Percentiles rank a stretch among this genome's conserved stretches.
These are phyloP conservation scores for Heliconius congener DNA, from an alignment of 1,140 invertebrate genomes.

Conservation along the genomic window DNA sequence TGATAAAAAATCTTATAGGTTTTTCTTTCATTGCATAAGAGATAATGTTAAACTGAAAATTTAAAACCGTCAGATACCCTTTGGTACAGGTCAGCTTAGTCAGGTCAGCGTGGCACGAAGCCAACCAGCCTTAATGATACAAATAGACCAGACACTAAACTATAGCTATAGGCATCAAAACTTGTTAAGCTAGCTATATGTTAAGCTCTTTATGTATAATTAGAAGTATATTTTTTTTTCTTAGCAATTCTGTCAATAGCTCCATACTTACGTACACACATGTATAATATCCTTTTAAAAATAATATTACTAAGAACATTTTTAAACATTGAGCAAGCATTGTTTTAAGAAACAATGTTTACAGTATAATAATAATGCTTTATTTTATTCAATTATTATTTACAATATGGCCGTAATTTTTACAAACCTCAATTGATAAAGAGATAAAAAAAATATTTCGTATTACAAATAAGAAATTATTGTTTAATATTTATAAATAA, in stretches of 20 bases:
- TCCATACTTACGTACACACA: background rate
- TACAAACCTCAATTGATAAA: too few species aligned
- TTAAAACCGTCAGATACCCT: background rate
- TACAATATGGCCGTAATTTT: too few species aligned
- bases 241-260: background rate
- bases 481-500: too few species aligned
- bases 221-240: background rate
- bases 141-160: background rate
- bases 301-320: too few species aligned
- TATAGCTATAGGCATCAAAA: background rate
- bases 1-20: background rate
- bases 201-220: background rate
- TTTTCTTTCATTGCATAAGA: background rate
- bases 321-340: too few species aligned
- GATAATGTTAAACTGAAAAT: background rate
- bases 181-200: background rate
- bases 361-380: too few species aligned
- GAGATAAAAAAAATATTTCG: too few species aligned
- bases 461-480: too few species aligned
- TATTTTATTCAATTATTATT: too few species aligned
- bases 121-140: slow-evolving; percentile 2
- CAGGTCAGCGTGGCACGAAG: background rate
- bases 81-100: background rate
- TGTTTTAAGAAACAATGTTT: too few species aligned
- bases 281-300: too few species aligned